A percentile compares a stretch with the other conserved stretches of the same genome.
Conservation (phyloP, 2,113 vertebrate species). For the Actenoides lindsayi region DNA sequence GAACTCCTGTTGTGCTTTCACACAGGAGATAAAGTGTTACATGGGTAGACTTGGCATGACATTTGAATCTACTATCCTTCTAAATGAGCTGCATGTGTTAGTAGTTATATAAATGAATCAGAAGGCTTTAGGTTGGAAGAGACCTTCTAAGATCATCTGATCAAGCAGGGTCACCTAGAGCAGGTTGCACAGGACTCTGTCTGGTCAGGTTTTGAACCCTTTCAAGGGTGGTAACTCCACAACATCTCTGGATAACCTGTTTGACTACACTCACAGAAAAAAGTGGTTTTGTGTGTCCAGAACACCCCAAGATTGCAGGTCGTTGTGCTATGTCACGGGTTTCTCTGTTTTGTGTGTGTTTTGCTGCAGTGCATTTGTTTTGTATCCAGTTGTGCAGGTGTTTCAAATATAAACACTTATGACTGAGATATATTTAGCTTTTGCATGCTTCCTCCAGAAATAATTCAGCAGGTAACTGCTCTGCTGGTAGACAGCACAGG, state of each 20-base stretch:
- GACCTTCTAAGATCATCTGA: neutral
- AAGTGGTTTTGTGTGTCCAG: neutral
- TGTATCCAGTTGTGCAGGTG: slow-evolving; percentile 26
- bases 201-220: neutral
- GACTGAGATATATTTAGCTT: slow-evolving; percentile 19
- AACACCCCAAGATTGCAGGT: neutral
- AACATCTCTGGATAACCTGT: neutral
- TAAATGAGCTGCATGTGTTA: neutral
- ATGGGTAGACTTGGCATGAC: neutral
- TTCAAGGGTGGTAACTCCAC: neutral
- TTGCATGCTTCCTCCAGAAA: neutral
- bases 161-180: neutral
- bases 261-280: neutral
- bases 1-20: neutral
- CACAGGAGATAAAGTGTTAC: neutral
- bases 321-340: neutral
- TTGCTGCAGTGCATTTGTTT: slow-evolving; percentile 25
- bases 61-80: neutral
- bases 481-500: neutral
- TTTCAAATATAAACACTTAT: slow-evolving; percentile 29
- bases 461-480: neutral
- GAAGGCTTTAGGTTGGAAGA: neutral
- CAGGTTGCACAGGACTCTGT: neutral
- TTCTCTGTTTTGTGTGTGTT: slow-evolving; percentile 16
- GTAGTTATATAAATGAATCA: neutral